phyloP scores from a whole-genome alignment of 92 coral and sea anemone species.

The Palythoa grandis region DNA sequence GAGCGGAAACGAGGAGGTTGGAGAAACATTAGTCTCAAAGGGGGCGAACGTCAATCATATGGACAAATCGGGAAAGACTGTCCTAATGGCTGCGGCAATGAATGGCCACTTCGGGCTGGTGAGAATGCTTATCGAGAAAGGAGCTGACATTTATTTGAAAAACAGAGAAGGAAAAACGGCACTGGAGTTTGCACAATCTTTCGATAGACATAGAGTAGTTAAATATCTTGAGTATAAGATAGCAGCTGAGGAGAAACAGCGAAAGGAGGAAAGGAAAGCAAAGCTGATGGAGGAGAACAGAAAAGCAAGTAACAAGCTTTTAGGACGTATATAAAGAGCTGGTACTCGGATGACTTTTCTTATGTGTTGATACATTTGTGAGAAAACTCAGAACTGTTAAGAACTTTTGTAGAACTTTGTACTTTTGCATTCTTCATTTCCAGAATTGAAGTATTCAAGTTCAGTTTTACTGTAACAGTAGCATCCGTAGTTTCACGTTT shows the following conservation, averaged over 20 bases:
- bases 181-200: slow-evolving; percentile 90
- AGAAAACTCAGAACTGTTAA: no score
- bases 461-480: no score
- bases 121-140: slow-evolving; percentile 91
- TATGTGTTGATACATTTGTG: neutral
- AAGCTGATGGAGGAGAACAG: slow-evolving; percentile 77
- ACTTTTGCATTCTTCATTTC: no score
- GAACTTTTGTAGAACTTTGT: no score
- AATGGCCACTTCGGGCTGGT: slow-evolving; percentile 95
- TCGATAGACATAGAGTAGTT: slow-evolving; percentile 85
- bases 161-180: slow-evolving; percentile 98
- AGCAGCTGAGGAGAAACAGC: slow-evolving; percentile 86
- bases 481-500: no score
- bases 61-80: slow-evolving; percentile 94
- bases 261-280: slow-evolving; percentile 91
- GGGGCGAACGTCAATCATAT: slow-evolving; percentile 88
- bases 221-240: slow-evolving; percentile 87
- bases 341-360: neutral
- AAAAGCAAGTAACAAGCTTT: slow-evolving; percentile 21
- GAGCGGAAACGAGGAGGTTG: slow-evolving; percentile 87
- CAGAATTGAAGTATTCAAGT: no score
- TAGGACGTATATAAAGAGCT: slow-evolving; percentile 14
- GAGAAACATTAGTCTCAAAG: slow-evolving; percentile 78
- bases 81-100: slow-evolving; percentile 95
- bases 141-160: slow-evolving; percentile 83